A percentile compares a stretch with the other conserved stretches of the same genome.
Evolutionary conservation across 2,113 vertebrate genomes (phyloP).

Genomic region (Manacus vitellinus): DNA sequence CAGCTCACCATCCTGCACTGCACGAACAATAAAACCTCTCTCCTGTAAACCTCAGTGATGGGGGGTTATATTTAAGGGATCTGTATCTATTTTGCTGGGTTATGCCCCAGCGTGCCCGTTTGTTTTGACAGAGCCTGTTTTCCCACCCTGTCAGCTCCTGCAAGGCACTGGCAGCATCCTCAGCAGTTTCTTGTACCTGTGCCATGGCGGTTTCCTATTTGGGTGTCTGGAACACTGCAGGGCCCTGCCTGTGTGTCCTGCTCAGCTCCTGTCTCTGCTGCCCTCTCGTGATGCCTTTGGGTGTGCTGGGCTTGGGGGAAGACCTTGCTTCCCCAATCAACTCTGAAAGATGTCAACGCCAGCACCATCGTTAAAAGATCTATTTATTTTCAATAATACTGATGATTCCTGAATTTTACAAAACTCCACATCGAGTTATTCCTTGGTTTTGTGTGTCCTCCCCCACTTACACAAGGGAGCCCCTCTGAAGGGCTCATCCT

Average conservation of each 20-base stretch:
- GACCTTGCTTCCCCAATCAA: accelerated
- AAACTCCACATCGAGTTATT: background rate
- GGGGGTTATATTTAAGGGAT: background rate
- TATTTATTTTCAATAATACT: background rate
- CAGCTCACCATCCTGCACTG: accelerated
- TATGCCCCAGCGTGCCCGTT: accelerated
- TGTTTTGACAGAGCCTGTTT: background rate
- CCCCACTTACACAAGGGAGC: background rate
- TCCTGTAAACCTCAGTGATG: background rate
- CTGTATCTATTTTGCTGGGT: background rate
- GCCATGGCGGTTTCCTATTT: accelerated
- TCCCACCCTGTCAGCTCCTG: background rate
- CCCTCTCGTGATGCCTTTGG: conserved; percentile 37
- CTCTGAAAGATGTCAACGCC: background rate
- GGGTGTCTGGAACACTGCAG: background rate
- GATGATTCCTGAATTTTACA: background rate
- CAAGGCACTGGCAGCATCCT: background rate
- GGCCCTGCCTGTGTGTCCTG: background rate
- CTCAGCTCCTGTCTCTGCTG: conserved; percentile 37
- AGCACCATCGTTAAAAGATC: background rate
- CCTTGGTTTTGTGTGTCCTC: background rate
- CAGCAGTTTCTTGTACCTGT: accelerated
- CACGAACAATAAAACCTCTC: background rate
- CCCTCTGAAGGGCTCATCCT: background rate
- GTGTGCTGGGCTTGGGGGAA: background rate